Conservation (phyloP, 2,113 vertebrate species). For the Thalassarche chlororhynchos region DNA sequence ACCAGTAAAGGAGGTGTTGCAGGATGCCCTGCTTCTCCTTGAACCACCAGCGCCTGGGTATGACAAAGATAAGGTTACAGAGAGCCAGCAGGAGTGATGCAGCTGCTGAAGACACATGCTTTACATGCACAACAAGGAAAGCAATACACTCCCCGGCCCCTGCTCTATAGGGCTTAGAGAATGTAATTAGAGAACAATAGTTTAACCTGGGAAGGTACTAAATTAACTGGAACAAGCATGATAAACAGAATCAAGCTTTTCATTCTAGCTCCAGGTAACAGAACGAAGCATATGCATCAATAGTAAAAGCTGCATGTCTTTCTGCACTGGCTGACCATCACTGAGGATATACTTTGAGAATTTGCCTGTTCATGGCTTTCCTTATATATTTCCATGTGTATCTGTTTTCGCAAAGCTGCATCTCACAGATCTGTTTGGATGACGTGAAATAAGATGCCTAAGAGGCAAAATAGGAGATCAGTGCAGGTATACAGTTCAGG, state of each 20-base stretch:
- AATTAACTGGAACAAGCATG: conserved; percentile 54
- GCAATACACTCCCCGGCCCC: no score
- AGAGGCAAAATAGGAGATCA: background rate
- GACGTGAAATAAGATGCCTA: background rate
- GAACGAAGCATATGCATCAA: background rate
- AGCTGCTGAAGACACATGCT: background rate
- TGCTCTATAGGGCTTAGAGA: background rate
- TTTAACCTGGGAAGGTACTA: conserved; percentile 47
- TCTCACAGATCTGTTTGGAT: background rate
- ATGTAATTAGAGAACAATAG: conserved; percentile 57
- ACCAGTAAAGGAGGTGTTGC: background rate
- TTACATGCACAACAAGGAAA: background rate
- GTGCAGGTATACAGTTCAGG: background rate
- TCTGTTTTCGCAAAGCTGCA: background rate
- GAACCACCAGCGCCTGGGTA: background rate
- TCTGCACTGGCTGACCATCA: background rate
- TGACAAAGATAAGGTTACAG: background rate
- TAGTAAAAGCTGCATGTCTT: background rate
- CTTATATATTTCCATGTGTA: background rate
- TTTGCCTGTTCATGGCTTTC: background rate
- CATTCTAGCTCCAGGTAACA: conserved; percentile 18
- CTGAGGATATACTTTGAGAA: background rate
- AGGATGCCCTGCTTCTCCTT: background rate
- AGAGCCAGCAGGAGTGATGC: background rate
- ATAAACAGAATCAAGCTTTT: conserved; percentile 47